Conservation (phyloP, 2,888 invertebrate species). For the Drepanosiphum platanoidis region DNA sequence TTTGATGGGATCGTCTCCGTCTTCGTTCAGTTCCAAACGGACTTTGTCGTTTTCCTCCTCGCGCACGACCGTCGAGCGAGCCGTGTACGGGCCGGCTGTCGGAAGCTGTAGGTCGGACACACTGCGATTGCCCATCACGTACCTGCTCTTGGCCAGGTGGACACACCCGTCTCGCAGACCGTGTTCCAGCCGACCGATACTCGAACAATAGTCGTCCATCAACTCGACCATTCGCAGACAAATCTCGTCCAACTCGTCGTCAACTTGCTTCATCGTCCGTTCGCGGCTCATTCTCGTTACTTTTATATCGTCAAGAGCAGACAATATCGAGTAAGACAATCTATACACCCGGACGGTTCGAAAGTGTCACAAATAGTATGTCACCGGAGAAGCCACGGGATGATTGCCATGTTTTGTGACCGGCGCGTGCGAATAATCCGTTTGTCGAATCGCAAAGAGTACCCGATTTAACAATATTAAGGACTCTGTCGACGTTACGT, state of each 20-base stretch:
- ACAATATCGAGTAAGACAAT: no score
- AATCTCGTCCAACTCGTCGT: constrained; percentile 75
- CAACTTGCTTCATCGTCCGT: constrained; percentile 68
- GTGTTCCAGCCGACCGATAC: constrained; percentile 76
- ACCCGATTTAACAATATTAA: no score
- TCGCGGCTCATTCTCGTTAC: constrained; percentile 47
- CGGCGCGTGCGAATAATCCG: no score
- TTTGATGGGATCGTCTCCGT: constrained; percentile 74
- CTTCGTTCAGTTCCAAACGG: background rate
- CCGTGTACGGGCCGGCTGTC: constrained; percentile 68
- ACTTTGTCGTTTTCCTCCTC: constrained; percentile 17
- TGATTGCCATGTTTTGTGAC: no score
- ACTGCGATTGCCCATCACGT: constrained; percentile 78
- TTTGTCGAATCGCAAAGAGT: no score
- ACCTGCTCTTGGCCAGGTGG: constrained; percentile 80
- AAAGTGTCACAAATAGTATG: no score
- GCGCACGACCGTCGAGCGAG: constrained; percentile 6
- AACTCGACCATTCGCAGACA: constrained; percentile 76
- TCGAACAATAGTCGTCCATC: constrained; percentile 78
- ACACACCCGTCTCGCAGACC: constrained; percentile 71
- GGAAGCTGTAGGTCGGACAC: constrained; percentile 79
- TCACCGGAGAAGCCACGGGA: no score
- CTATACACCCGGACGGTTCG: no score
- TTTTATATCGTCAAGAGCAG: no score
- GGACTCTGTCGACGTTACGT: no score